phyloP scores from a whole-genome alignment of 2,888 invertebrate genomes.

The Pocota personata region DNA sequence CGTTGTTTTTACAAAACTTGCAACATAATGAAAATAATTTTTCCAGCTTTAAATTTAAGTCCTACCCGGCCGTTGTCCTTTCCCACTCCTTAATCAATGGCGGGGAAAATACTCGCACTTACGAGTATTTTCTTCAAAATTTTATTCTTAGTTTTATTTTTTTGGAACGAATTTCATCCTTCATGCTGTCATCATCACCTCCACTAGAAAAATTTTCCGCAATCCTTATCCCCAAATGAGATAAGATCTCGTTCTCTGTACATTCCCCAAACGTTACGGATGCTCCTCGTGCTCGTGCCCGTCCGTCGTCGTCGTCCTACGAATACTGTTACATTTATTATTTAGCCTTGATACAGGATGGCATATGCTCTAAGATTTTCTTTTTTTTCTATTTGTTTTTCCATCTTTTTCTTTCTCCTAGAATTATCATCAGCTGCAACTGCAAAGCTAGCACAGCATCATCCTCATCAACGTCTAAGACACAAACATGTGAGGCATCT shows the following conservation, averaged over 20 bases:
- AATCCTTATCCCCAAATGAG: conserved; percentile 69
- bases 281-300: conserved; percentile 1
- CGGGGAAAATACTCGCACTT: conserved; percentile 15
- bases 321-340: conserved; percentile 55
- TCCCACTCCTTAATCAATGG: conserved; percentile 10
- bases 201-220: conserved; percentile 45
- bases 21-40: not conserved
- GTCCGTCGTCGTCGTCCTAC: conserved; percentile 29
- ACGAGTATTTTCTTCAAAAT: conserved; percentile 15
- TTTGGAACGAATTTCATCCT: conserved; percentile 45
- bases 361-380: conserved; percentile 39
- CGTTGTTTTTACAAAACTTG: too few species aligned
- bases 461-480: conserved; percentile 63
- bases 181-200: conserved; percentile 62
- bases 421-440: conserved; percentile 61
- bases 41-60: conserved; percentile 10
- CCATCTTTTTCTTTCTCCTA: not conserved
- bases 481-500: conserved; percentile 67
- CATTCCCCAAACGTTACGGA: conserved; percentile 39
- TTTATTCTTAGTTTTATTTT: not conserved
- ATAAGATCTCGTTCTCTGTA: conserved; percentile 43
- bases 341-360: conserved; percentile 54
- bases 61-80: conserved; percentile 41
- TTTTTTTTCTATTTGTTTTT: not conserved
- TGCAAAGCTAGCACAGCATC: conserved; percentile 31